These are phyloP conservation scores for Argopecten irradians DNA, from an alignment of 1,140 invertebrate species.

Conservation along the genomic window DNA sequence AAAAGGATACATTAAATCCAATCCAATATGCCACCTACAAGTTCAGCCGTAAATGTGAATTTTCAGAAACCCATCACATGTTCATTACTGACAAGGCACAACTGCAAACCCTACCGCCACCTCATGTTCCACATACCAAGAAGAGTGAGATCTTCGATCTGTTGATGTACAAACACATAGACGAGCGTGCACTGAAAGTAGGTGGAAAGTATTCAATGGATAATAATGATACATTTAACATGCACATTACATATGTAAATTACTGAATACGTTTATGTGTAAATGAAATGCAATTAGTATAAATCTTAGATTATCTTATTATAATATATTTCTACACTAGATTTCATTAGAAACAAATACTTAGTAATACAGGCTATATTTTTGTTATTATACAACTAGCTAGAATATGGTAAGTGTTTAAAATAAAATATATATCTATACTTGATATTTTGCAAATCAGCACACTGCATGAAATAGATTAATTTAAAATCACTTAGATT, in stretches of 20 bases:
- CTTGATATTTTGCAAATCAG: no score
- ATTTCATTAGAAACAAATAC: not conserved
- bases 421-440: no score
- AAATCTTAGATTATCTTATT: not conserved
- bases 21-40: conserved; percentile 35
- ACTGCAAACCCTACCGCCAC: conserved; percentile 51
- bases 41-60: conserved; percentile 15
- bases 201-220: not conserved
- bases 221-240: not conserved
- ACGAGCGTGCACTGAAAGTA: conserved; percentile 54
- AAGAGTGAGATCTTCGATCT: conserved; percentile 58
- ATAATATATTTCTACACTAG: not conserved
- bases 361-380: not conserved
- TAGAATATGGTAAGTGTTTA: no score
- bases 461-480: no score
- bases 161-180: conserved; percentile 45
- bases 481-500: no score
- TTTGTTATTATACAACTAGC: no score
- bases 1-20: not conserved
- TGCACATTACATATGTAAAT: not conserved
- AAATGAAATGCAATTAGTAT: not conserved
- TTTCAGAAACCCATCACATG: conserved; percentile 40
- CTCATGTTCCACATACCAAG: conserved; percentile 48
- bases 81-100: conserved; percentile 35
- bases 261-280: not conserved